phyloP scores from a whole-genome alignment of 1,140 invertebrate genomes.

The Aradophagus sp. region DNA sequence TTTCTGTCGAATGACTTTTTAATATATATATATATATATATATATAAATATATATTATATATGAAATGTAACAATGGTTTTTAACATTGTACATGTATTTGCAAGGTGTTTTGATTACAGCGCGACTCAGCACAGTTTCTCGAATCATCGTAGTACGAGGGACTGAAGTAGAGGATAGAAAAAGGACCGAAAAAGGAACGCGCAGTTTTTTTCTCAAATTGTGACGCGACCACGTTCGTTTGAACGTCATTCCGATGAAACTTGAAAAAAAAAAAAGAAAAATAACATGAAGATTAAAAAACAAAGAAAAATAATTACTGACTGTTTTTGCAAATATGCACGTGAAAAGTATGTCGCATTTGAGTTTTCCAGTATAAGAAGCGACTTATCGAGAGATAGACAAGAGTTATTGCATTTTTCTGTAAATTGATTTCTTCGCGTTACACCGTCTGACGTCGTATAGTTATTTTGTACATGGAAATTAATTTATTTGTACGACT shows the following conservation, averaged over 20 bases:
- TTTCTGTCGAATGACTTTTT: too few relatives aligned
- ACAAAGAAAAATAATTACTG: background rate
- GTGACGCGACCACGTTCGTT: conserved; percentile 19
- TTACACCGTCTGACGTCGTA: conserved; percentile 19
- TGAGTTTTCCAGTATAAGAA: conserved; percentile 17
- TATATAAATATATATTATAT: too few relatives aligned
- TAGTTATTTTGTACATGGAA: conserved; percentile 52
- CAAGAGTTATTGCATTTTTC: conserved; percentile 8
- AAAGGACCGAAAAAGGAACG: too few relatives aligned
- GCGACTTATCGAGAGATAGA: conserved; percentile 4
- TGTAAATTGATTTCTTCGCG: conserved; percentile 43
- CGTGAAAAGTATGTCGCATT: conserved; percentile 9
- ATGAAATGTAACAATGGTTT: too few relatives aligned
- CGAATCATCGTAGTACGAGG: too few relatives aligned
- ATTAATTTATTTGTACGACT: conserved; percentile 50
- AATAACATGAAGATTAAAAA: background rate
- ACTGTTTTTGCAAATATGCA: conserved; percentile 6
- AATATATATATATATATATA: too few relatives aligned
- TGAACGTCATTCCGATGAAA: conserved; percentile 1
- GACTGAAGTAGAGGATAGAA: too few relatives aligned
- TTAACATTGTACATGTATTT: too few relatives aligned
- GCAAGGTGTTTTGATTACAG: too few relatives aligned
- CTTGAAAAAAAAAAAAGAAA: background rate
- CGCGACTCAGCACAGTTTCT: too few relatives aligned
- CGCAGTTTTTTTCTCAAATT: too few relatives aligned